Percentiles rank a stretch among this genome's conserved stretches.
phyloP scores from a whole-genome alignment of 2,113 vertebrate genomes.

The Nothocercus julius region DNA sequence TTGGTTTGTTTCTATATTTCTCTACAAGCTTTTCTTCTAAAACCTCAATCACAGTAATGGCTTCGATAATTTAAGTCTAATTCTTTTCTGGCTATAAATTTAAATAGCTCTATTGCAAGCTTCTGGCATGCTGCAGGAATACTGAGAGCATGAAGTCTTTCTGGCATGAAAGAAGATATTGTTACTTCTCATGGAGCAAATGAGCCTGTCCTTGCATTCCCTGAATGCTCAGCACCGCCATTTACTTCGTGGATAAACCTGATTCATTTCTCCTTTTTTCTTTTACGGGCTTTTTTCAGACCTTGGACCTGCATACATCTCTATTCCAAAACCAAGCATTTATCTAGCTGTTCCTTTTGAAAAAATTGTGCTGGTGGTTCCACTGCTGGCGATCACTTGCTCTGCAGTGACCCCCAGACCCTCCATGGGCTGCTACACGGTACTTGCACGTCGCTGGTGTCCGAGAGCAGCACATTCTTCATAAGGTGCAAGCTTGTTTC shows the following conservation, averaged over 20 bases:
- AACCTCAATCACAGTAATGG: not conserved
- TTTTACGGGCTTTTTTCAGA: not conserved
- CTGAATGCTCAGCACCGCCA: not conserved
- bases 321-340: not conserved
- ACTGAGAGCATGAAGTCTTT: not conserved
- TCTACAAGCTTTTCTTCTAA: not conserved
- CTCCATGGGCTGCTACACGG: too few species aligned
- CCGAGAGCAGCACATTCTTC: not conserved
- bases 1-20: not conserved
- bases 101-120: not conserved
- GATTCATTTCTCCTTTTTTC: not conserved
- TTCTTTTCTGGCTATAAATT: not conserved
- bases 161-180: not conserved
- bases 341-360: not conserved
- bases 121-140: not conserved
- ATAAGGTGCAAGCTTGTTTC: accelerated
- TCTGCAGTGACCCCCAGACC: not conserved
- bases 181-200: not conserved
- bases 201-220: not conserved
- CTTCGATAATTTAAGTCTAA: not conserved
- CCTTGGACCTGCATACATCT: not conserved
- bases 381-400: not conserved
- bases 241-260: not conserved
- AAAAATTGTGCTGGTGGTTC: not conserved
- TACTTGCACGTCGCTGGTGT: too few species aligned